phyloP scores from a whole-genome alignment of 1,140 invertebrate genomes.

The Oncopeltus fasciatus region DNA sequence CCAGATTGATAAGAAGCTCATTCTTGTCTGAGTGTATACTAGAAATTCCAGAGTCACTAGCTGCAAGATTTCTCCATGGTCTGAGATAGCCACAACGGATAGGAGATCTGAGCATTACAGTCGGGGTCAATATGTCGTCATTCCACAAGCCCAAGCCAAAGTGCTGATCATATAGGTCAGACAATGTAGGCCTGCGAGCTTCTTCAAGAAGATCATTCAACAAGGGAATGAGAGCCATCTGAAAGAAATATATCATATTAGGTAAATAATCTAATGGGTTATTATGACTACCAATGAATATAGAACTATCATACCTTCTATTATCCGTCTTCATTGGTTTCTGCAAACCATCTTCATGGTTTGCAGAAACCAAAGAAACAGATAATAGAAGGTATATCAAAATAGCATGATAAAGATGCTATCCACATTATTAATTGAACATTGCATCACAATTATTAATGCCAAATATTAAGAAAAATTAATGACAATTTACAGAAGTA shows the following conservation, averaged over 20 bases:
- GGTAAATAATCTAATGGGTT: background rate
- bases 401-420: too few species aligned
- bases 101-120: conserved; percentile 22
- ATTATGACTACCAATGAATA: too few species aligned
- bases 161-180: conserved; percentile 28
- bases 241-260: background rate
- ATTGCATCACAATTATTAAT: too few species aligned
- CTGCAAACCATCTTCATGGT: too few species aligned
- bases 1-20: conserved; percentile 39
- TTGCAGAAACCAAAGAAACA: too few species aligned
- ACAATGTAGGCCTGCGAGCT: conserved; percentile 26
- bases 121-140: conserved; percentile 20
- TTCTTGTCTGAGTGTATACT: conserved; percentile 17
- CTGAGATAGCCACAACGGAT: conserved; percentile 16
- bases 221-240: conserved; percentile 20
- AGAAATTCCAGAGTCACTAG: conserved; percentile 19
- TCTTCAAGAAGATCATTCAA: conserved; percentile 24
- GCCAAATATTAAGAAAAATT: too few species aligned
- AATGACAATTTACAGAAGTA: too few species aligned
- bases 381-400: too few species aligned
- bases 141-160: conserved; percentile 27
- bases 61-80: conserved; percentile 13
- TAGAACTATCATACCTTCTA: too few species aligned
- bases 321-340: too few species aligned
- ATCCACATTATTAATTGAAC: too few species aligned